Evolutionary conservation across 64 coral and sea anemone species (phyloP).

Genomic region (Orbicella faveolata): DNA sequence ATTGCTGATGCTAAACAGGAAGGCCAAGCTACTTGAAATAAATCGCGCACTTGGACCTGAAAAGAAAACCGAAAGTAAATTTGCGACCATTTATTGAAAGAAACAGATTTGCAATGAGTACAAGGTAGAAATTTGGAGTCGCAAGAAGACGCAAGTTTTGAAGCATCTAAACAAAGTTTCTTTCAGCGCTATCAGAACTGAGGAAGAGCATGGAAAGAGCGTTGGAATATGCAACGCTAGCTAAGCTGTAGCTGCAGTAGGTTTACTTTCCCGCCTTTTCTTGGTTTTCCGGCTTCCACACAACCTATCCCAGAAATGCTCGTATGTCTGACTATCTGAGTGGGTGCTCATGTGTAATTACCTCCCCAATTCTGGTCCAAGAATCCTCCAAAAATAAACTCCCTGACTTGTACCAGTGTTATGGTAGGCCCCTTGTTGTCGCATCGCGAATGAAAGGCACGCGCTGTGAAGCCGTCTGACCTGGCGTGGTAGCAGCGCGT

Average conservation of each 20-base stretch:
- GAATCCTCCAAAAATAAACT: slow-evolving; percentile 59
- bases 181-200: too few relatives aligned
- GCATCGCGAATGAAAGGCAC: slow-evolving; percentile 28
- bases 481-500: slow-evolving; percentile 45
- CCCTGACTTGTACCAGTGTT: slow-evolving; percentile 32
- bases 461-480: slow-evolving; percentile 18
- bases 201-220: too few relatives aligned
- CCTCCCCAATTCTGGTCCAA: slow-evolving; percentile 38
- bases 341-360: background rate
- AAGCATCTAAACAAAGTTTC: too few relatives aligned
- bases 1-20: slow-evolving; percentile 47
- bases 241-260: too few relatives aligned
- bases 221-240: too few relatives aligned
- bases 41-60: background rate
- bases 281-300: too few relatives aligned
- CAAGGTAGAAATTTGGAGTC: too few relatives aligned
- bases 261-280: too few relatives aligned
- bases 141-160: too few relatives aligned
- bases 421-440: slow-evolving; percentile 40
- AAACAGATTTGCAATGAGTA: too few relatives aligned
- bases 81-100: background rate
- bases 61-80: background rate
- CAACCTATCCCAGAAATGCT: too few relatives aligned
- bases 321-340: too few relatives aligned
- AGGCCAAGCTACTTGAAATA: background rate